Conservation (phyloP, 1,140 invertebrate genomes). For the Euschistus heros region DNA sequence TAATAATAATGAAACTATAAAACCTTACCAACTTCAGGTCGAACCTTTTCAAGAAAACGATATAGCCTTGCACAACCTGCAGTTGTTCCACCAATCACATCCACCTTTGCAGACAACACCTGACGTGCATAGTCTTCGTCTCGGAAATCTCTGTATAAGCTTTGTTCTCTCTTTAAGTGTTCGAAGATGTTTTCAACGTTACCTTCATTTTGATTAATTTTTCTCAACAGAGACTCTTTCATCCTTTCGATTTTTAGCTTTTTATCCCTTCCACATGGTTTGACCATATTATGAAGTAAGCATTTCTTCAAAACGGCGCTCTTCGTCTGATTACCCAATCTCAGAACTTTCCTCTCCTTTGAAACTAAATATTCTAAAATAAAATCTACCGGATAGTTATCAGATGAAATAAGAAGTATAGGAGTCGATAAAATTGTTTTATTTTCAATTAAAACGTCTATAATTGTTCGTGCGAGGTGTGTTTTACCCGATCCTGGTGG, state of each 20-base stretch:
- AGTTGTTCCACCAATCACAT: conserved; percentile 67
- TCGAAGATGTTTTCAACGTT: not conserved
- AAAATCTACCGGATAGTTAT: conserved; percentile 81
- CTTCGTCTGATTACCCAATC: conserved; percentile 61
- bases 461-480: conserved; percentile 54
- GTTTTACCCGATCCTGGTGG: conserved; percentile 75
- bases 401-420: conserved; percentile 70
- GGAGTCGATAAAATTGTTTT: conserved; percentile 35
- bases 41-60: conserved; percentile 45
- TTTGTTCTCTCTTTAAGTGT: not conserved
- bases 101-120: conserved; percentile 16
- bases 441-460: conserved; percentile 46
- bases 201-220: not conserved
- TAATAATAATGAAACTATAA: no score
- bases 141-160: not conserved
- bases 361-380: conserved; percentile 60
- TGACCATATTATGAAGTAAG: not conserved
- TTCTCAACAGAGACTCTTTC: not conserved
- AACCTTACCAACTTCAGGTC: conserved; percentile 47
- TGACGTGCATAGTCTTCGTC: not conserved
- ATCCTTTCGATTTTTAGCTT: not conserved
- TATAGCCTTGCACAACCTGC: conserved; percentile 57
- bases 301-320: conserved; percentile 39
- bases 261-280: not conserved
- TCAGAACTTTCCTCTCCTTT: conserved; percentile 46